These are phyloP conservation scores for Vultur gryphus DNA, from an alignment of 2,797 vertebrate genomes.

Conservation along the genomic window DNA sequence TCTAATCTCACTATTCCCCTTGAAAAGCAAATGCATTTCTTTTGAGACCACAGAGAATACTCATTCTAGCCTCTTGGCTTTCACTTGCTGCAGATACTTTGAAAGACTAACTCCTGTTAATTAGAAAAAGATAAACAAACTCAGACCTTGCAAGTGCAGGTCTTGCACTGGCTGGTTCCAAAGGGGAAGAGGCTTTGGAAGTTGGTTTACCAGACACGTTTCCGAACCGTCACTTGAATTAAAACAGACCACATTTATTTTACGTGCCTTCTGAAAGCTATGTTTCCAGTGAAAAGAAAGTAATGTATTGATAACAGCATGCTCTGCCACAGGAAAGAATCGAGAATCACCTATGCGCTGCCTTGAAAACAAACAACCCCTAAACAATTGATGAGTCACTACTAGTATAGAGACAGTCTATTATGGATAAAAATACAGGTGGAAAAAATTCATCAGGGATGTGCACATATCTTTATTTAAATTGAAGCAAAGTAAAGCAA, in stretches of 20 bases:
- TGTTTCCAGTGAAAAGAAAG: neutral
- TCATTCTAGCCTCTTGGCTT: neutral
- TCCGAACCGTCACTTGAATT: neutral
- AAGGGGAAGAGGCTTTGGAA: neutral
- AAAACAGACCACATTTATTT: slow-evolving; percentile 35
- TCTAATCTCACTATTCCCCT: neutral
- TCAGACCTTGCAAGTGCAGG: neutral
- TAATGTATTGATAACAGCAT: slow-evolving; percentile 35
- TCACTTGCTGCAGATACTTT: neutral
- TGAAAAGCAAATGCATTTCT: neutral
- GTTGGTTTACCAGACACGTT: neutral
- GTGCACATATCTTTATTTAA: slow-evolving; percentile 48
- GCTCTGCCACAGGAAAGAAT: slow-evolving; percentile 36
- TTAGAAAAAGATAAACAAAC: neutral
- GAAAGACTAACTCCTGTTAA: slow-evolving; percentile 35
- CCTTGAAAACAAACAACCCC: slow-evolving; percentile 51
- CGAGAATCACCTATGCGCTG: neutral
- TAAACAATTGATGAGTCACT: slow-evolving; percentile 49
- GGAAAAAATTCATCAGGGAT: slow-evolving; percentile 49
- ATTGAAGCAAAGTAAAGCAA: slow-evolving; percentile 34
- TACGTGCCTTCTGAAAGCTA: neutral
- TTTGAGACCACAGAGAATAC: neutral
- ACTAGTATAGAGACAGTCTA: slow-evolving; percentile 12
- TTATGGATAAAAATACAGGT: slow-evolving; percentile 40
- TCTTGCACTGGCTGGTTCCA: neutral